Base-by-base conservation (phyloP, 2,797 vertebrate genomes). In the Enteromius fasciolatus region DNA sequence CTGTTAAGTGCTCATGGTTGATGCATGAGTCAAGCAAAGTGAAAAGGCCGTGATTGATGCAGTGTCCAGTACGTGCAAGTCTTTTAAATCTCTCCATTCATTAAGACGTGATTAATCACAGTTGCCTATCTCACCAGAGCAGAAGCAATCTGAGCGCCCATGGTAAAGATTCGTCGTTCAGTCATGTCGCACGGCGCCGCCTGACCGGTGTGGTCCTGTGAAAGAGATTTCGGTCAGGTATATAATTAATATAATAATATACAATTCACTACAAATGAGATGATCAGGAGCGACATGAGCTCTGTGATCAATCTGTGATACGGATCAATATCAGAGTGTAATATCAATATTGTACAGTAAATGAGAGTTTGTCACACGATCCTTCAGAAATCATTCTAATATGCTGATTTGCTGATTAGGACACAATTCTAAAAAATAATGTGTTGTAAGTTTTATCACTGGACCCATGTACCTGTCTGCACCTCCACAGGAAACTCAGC, bases 401-500 rank as follows among this genome's bases (percentile, higher is more conserved):
- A 17, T 70, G 3, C 23, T 28, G 3, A 25, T 69, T 46, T 18
- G 25, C 14, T n/a, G n/a, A n/a, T n/a, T n/a, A n/a, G n/a, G n/a
- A 28, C 28, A 28, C 15, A 70, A 28, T 28, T 52, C 46, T 52
- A 25, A 25, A 68, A 8, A 15, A 68, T 41, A 4, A 25, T 12
- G 2, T 50, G 1, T 11, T 18, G 8, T 33, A 17, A 8, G 54
- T 41, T 59, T 41, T 8, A 1, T 25, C 4, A 20, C 7, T 39
- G 7, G 39, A 39, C 39, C 9, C 31, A 15, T 68, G 14, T 88
- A 95, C 94, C 93, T 92, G 87, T 90, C 95, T 91, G 75, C 93
- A 97, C 1, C 87, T 94, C 97, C 97, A 99, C 36, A 99, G 94
- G 91, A 96, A 98, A 0, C 92, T 92, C 86, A 98, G 88, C 80